Conservation (phyloP, 2,797 vertebrate species). For the Lerista edwardsae region DNA sequence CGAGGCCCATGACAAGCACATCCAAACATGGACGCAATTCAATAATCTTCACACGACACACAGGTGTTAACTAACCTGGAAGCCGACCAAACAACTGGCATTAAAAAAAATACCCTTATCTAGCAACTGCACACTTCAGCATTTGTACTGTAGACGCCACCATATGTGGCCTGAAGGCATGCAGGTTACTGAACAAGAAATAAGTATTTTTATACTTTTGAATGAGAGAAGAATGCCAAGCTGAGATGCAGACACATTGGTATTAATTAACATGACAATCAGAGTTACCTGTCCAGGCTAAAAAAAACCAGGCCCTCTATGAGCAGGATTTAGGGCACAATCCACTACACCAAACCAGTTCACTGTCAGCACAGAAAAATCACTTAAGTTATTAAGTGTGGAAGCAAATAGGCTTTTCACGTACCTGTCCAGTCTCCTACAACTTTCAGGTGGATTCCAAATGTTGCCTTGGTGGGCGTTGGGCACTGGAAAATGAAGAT, state of each 20-base stretch:
- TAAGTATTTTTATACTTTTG: neutral
- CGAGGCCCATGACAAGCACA: constrained; percentile 51
- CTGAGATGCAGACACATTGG: neutral
- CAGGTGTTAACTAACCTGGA: constrained; percentile 61
- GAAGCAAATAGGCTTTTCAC: constrained; percentile 64
- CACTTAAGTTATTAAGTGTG: constrained; percentile 47
- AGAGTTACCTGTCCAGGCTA: constrained; percentile 34
- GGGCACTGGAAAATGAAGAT: constrained; percentile 88
- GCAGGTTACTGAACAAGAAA: neutral
- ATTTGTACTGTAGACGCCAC: constrained; percentile 32
- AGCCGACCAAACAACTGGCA: constrained; percentile 47
- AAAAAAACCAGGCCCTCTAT: constrained; percentile 14
- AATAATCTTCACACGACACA: constrained; percentile 57
- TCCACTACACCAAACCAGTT: no score
- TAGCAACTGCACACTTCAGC: constrained; percentile 58
- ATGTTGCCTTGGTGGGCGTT: constrained; percentile 89
- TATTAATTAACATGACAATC: constrained; percentile 32
- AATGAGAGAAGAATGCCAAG: neutral
- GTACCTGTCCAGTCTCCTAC: constrained; percentile 98
- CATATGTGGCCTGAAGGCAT: neutral
- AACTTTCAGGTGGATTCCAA: constrained; percentile 93
- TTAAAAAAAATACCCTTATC: constrained; percentile 68
- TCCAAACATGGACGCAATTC: constrained; percentile 67
- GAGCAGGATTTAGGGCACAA: neutral
- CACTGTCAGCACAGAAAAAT: neutral